phyloP scores from a whole-genome alignment of 35 echinoderm and acorn worm species.

The Strongylocentrotus purpuratus region DNA sequence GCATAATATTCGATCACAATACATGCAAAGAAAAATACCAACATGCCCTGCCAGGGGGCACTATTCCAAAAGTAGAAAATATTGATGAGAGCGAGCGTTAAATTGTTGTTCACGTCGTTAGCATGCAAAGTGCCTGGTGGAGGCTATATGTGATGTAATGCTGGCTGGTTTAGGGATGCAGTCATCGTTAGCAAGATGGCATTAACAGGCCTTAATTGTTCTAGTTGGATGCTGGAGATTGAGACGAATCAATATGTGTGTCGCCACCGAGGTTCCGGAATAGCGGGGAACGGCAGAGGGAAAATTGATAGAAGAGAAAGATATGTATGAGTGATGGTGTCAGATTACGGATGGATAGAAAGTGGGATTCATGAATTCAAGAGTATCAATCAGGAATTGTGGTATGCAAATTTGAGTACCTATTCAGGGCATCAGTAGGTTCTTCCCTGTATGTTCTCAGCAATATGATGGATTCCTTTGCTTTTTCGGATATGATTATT shows the following conservation, averaged over 20 bases:
- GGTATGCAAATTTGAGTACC: not conserved
- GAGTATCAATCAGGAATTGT: not conserved
- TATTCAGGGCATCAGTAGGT: not conserved
- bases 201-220: constrained; percentile 44
- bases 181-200: constrained; percentile 31
- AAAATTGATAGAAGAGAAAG: not conserved
- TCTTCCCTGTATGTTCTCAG: not conserved
- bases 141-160: not conserved
- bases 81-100: not conserved
- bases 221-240: constrained; percentile 29
- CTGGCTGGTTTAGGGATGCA: not conserved
- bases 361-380: not conserved
- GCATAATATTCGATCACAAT: not conserved
- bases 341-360: not conserved
- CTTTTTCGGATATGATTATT: not conserved
- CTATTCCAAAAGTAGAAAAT: not conserved
- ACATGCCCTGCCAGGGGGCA: not conserved
- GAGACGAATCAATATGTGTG: constrained; percentile 43
- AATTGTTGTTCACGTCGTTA: not conserved
- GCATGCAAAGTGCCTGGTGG: not conserved
- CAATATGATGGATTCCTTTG: not conserved
- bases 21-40: not conserved
- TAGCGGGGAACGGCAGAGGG: constrained; percentile 18
- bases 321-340: constrained; percentile 25
- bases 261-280: constrained; percentile 32